Evolutionary conservation across 2,888 invertebrate species (phyloP), one percentile per base, ranked within the genome.

Genomic region (Odontocerum albicorne): DNA sequence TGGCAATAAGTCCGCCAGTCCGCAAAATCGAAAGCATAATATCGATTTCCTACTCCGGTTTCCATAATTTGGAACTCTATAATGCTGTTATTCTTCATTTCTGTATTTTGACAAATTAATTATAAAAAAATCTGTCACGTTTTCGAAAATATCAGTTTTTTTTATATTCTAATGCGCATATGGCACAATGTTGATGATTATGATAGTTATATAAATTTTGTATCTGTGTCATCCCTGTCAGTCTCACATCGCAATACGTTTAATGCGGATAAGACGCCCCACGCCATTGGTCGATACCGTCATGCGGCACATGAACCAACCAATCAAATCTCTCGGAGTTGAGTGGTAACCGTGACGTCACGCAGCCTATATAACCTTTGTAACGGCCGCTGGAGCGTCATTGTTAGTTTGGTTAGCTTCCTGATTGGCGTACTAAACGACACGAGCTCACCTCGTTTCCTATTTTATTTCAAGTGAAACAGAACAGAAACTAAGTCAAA

Each of bases 341-440:
- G 66, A 74, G 81, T 79, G 80, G 80, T 76, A 71, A 64, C 70
- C 71, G 72, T 75, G 75, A 73, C 71, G 70, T 69, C 70, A 70
- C 68, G 64, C 64, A 60, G 42, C 39, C 62, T 84, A 85, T 86
- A 86, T 75, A 85, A 80, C 74, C 68, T 64, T 69, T 65, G 68
- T 66, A 72, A 71, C 70, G 68, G 70, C 66, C 68, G 69, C 72
- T 75, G 71, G 67, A 63, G 64, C 64, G 64, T 74, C 75, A 80
- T 74, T 74, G 77, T 79, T 80, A 81, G 84, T 85, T 85, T 80
- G 81, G 82, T 77, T 79, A 82, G 79, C 84, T 81, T 76, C 85
- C 82, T 85, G 74, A 77, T 83, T 77, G 83, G 84, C 42, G 39
- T 17, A 44, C 50, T 51, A 32, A 55, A 61, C 51, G 47, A 40